Percentiles rank a stretch among this genome's conserved stretches.
phyloP scores from a whole-genome alignment of 2,113 vertebrate genomes.

The Pterocles burchelli region DNA sequence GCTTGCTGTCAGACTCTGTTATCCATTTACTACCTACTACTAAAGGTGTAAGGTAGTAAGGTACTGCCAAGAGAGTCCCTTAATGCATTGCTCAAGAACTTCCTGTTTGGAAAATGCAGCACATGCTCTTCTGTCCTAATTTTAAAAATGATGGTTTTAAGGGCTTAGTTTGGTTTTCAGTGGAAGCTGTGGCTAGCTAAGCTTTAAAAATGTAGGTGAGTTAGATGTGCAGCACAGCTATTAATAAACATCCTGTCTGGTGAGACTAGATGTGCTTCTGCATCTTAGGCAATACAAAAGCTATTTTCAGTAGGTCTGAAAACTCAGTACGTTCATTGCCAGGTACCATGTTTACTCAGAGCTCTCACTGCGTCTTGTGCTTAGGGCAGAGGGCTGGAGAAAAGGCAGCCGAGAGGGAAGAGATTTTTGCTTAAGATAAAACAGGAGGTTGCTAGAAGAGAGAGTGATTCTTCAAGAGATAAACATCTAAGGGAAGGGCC shows the following conservation, averaged over 20 bases:
- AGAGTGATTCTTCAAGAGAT: background rate
- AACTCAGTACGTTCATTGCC: background rate
- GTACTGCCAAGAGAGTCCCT: background rate
- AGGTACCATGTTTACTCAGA: background rate
- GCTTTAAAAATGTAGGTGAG: background rate
- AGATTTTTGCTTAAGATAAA: background rate
- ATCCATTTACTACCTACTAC: background rate
- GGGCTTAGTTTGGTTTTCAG: background rate
- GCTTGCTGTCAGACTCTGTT: background rate
- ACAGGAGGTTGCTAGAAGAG: accelerated
- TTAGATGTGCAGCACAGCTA: background rate
- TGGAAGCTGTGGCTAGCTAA: background rate
- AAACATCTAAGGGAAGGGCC: background rate
- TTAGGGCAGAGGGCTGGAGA: background rate
- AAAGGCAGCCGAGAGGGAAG: background rate
- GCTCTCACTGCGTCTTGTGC: background rate
- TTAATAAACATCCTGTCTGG: background rate
- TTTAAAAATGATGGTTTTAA: background rate
- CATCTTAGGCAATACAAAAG: background rate
- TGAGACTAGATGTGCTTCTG: background rate
- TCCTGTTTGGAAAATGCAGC: background rate
- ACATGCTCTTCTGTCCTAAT: background rate
- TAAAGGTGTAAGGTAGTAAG: background rate
- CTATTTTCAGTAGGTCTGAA: background rate
- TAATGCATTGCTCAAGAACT: background rate